Conservation (phyloP, 2,888 invertebrate genomes). For the Leptinotarsa juncta region DNA sequence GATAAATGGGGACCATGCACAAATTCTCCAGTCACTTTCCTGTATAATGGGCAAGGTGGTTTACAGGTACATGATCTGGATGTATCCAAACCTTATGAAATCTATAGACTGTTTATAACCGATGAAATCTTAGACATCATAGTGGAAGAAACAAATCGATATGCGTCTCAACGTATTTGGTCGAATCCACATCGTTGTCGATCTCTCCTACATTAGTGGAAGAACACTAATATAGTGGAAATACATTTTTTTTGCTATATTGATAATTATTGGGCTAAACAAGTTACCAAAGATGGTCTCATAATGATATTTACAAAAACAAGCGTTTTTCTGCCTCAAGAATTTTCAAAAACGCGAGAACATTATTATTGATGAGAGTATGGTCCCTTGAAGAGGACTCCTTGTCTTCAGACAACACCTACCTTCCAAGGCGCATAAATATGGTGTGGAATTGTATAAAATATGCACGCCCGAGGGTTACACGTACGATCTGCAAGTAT, state of each 20-base stretch:
- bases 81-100: conserved; percentile 18
- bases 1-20: background rate
- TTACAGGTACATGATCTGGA: conserved; percentile 1
- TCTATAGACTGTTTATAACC: conserved; percentile 19
- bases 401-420: conserved; percentile 27
- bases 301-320: conserved; percentile 21
- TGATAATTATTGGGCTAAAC: conserved; percentile 28
- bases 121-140: conserved; percentile 26
- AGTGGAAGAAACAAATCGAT: conserved; percentile 26
- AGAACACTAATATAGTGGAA: conserved; percentile 22
- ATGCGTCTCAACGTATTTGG: conserved; percentile 5
- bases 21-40: background rate
- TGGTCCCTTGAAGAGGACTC: conserved; percentile 33
- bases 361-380: conserved; percentile 29
- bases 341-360: conserved; percentile 25
- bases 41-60: conserved; percentile 7
- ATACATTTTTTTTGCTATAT: conserved; percentile 19
- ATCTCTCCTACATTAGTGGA: conserved; percentile 22
- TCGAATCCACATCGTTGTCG: conserved; percentile 21
- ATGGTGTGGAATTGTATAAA: conserved; percentile 25
- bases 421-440: conserved; percentile 28
- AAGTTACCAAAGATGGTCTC: conserved; percentile 31
- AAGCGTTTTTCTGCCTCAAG: conserved; percentile 17
- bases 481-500: conserved; percentile 13
- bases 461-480: conserved; percentile 18